Base-by-base conservation (phyloP, 2,797 vertebrate genomes). In the Benthosema pterotum region DNA sequence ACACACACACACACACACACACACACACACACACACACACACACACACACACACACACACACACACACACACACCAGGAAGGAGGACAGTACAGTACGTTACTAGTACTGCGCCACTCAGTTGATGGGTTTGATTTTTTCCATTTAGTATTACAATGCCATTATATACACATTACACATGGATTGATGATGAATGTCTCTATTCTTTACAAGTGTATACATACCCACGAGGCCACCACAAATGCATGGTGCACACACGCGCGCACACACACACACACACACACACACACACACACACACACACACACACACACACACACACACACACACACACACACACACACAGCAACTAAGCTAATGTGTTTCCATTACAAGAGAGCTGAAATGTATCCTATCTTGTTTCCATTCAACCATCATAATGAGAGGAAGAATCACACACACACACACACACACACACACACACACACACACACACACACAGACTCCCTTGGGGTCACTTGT, bases 321-420 rank as follows among this genome's bases (percentile, higher is more conserved):
- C 52, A 47, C 15, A 45, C 49, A 43, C 11, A 5, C 57, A 50
- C 63, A 65, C 60, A 49, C 66, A 42, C 46, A 42, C 51, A 54
- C 52, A 54, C 56, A 22, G 49, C 6, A 67, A 19, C 67, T 16
- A 25, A 52, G 69, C 55, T 54, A 63, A 72, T 6, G 22, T 66
- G 71, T 85, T 83, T 75, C 78, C 73, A 75, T 75, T 70, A 81
- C 73, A 63, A 57, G 15, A 62, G 53, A 70, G 63, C 74, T 79
- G 82, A 84, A 87, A 85, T 69, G 63, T 65, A 80, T 73, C 78
- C 79, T 60, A 72, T 87, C 84, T 57, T 79, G 70, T 81, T 80
- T 82, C 78, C 78, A 76, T 73, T 84, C 60, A 65, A 68, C 49
- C 51, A 65, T 73, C 64, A 82, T 71, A 78, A 77, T 66, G 68